A percentile compares a stretch with the other conserved stretches of the same genome.
These are phyloP conservation scores for Myotis pilosus DNA, from an alignment of 2,797 vertebrate species.

Conservation along the genomic window DNA sequence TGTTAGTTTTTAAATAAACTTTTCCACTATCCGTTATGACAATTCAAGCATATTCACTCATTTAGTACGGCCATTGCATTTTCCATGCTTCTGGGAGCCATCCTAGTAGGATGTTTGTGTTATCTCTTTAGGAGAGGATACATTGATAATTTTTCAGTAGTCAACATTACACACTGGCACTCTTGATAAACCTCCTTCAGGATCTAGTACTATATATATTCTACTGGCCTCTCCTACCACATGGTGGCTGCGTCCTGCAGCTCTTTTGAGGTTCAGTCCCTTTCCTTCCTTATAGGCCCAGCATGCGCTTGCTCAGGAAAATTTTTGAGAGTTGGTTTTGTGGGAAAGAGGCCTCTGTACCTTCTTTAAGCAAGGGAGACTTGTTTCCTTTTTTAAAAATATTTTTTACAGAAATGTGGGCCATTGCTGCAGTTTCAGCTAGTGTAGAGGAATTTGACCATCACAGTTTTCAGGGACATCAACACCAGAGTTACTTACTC, in stretches of 20 bases:
- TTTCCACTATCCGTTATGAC: neutral
- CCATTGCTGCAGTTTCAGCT: neutral
- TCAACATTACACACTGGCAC: neutral
- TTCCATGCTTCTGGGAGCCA: neutral
- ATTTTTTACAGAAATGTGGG: neutral
- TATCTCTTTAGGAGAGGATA: neutral
- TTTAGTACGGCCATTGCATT: neutral
- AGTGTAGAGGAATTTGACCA: neutral
- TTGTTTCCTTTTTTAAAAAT: neutral
- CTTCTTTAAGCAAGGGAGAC: neutral
- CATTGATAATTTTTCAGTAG: neutral
- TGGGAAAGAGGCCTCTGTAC: neutral
- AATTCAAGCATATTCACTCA: neutral
- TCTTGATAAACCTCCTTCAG: neutral
- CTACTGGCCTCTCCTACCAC: neutral
- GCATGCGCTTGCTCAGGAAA: neutral
- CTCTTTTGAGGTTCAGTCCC: neutral
- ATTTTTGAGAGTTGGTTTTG: neutral
- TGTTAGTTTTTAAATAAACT: conserved; percentile 23
- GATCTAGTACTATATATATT: neutral
- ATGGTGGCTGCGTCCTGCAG: neutral
- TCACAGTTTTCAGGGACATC: neutral
- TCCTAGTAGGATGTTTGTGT: neutral
- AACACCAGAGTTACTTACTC: neutral
- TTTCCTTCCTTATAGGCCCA: neutral